These are phyloP conservation scores for Nomada ruficornis DNA, from an alignment of 2,888 invertebrate genomes.

Conservation along the genomic window DNA sequence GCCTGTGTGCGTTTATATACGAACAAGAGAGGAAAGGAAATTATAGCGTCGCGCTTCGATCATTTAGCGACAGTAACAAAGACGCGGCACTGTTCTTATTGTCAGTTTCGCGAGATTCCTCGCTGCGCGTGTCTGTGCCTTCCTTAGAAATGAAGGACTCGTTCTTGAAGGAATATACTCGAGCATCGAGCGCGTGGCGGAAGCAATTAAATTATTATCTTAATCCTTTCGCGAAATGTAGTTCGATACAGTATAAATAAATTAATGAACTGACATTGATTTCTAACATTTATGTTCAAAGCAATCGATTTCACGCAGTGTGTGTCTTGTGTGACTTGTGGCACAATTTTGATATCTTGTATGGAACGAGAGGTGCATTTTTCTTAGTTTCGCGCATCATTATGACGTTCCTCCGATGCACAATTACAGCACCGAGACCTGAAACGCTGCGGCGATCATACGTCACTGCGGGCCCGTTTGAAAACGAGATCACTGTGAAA, in stretches of 20 bases:
- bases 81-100: slow-evolving; percentile 40
- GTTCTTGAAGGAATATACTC: neutral
- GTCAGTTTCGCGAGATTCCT: slow-evolving; percentile 16
- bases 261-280: neutral
- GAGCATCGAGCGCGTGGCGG: neutral
- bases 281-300: too few species aligned
- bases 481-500: slow-evolving; percentile 4
- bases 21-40: slow-evolving; percentile 49
- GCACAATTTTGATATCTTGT: neutral
- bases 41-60: slow-evolving; percentile 43
- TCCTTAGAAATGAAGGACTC: neutral
- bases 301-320: neutral
- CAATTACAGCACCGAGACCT: slow-evolving; percentile 14
- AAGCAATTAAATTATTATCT: neutral
- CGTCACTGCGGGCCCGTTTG: slow-evolving; percentile 1
- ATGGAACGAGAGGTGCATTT: neutral
- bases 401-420: slow-evolving; percentile 24
- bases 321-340: neutral
- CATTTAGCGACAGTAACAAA: slow-evolving; percentile 39
- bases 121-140: slow-evolving; percentile 6
- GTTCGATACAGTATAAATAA: neutral
- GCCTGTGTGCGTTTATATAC: slow-evolving; percentile 16
- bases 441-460: slow-evolving; percentile 21
- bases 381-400: slow-evolving; percentile 27
- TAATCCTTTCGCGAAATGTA: neutral